Evolutionary conservation across 2,888 invertebrate genomes (phyloP).

Genomic region (Calliphora vomitoria): DNA sequence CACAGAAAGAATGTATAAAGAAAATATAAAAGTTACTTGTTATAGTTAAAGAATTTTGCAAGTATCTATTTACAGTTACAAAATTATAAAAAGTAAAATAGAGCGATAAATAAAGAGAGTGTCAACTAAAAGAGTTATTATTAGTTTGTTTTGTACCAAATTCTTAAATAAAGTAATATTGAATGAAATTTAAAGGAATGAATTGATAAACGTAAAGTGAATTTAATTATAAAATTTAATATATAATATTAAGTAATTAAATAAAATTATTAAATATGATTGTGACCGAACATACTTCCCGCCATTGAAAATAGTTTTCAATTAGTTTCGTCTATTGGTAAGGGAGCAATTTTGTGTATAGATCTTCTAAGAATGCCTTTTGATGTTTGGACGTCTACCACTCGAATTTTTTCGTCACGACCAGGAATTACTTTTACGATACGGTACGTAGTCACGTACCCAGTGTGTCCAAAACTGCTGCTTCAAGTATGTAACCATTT

Average conservation of each 20-base stretch:
- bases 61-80: too few relatives aligned
- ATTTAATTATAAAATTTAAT: too few relatives aligned
- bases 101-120: too few relatives aligned
- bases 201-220: too few relatives aligned
- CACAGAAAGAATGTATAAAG: too few relatives aligned
- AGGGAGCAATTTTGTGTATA: constrained; percentile 18
- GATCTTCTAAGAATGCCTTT: constrained; percentile 11
- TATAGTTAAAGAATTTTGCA: too few relatives aligned
- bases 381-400: background rate
- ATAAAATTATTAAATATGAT: background rate
- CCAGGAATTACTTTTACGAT: constrained; percentile 24
- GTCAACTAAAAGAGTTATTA: background rate
- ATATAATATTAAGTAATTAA: too few relatives aligned
- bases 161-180: constrained; percentile 1
- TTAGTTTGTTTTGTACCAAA: background rate
- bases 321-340: constrained; percentile 11
- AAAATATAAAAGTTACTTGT: too few relatives aligned
- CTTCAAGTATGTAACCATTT: too few relatives aligned
- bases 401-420: constrained; percentile 18
- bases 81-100: too few relatives aligned
- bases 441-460: constrained; percentile 2
- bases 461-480: background rate
- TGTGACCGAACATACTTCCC: constrained; percentile 13
- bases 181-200: background rate
- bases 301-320: constrained; percentile 24